phyloP scores from a whole-genome alignment of 2,888 invertebrate genomes.

The Rotaria socialis region DNA sequence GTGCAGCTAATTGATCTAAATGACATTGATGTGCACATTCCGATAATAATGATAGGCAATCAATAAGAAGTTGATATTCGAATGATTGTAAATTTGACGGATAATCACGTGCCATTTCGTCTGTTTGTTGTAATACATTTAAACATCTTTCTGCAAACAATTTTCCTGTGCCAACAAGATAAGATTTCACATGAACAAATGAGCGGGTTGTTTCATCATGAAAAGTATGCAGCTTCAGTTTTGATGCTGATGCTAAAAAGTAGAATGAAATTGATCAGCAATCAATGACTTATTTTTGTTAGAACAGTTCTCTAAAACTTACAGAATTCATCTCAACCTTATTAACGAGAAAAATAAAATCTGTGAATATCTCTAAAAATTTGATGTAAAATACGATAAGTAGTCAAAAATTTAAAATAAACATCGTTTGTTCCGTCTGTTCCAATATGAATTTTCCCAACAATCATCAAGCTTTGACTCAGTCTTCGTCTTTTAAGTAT shows the following conservation, averaged over 20 bases:
- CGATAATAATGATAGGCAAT: constrained; percentile 1
- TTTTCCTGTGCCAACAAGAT: constrained; percentile 21
- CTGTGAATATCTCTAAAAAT: no score
- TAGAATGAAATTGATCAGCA: no score
- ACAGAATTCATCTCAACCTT: no score
- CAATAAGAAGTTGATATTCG: constrained; percentile 20
- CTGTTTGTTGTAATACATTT: constrained; percentile 1
- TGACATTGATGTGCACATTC: constrained; percentile 38
- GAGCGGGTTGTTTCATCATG: not conserved
- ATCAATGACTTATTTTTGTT: no score
- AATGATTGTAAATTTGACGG: constrained; percentile 3
- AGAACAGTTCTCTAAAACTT: no score
- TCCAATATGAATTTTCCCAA: no score
- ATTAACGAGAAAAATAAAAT: no score
- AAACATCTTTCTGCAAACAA: not conserved
- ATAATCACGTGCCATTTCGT: constrained; percentile 12
- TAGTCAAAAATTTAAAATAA: no score
- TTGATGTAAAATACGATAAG: no score
- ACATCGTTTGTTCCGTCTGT: no score
- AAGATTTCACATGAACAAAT: constrained; percentile 5
- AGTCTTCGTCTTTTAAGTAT: no score
- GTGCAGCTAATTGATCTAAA: constrained; percentile 32
- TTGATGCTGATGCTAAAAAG: not conserved
- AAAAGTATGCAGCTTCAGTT: not conserved
- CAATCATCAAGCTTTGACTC: no score